Conservation (phyloP, 2,888 invertebrate genomes). For the Vandiemenella viatica region DNA sequence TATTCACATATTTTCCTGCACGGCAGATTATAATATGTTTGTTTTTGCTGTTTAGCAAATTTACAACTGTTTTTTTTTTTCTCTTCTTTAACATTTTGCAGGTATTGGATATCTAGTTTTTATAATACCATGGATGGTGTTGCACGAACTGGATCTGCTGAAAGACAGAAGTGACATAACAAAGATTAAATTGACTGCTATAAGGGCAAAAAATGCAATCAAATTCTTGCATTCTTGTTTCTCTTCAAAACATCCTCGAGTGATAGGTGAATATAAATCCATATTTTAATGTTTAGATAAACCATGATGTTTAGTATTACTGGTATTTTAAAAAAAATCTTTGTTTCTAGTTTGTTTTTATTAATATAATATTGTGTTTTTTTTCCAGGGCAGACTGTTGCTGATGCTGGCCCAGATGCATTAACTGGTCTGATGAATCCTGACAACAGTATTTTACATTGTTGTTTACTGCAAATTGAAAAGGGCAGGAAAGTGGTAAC, state of each 20-base stretch:
- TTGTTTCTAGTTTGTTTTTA: not conserved
- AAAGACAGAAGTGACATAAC: constrained; percentile 20
- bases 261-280: constrained; percentile 19
- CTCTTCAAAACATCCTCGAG: constrained; percentile 23
- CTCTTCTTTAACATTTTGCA: too few species aligned
- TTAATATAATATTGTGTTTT: not conserved
- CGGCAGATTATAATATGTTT: too few species aligned
- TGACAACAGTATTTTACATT: constrained; percentile 32
- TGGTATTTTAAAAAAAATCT: not conserved
- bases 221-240: constrained; percentile 25
- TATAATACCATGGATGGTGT: constrained; percentile 17
- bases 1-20: too few species aligned
- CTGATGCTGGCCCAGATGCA: constrained; percentile 23
- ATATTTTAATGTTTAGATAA: not conserved
- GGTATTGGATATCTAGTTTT: constrained; percentile 11
- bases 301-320: not conserved
- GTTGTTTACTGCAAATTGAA: constrained; percentile 28
- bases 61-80: too few species aligned
- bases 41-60: too few species aligned
- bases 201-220: constrained; percentile 25
- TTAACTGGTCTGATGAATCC: constrained; percentile 25
- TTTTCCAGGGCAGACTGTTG: constrained; percentile 23
- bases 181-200: constrained; percentile 6
- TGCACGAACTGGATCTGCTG: constrained; percentile 28
- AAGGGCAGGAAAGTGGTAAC: constrained; percentile 23